These are phyloP conservation scores for Papilio polyxenes DNA, from an alignment of 1,140 invertebrate genomes.

Conservation along the genomic window DNA sequence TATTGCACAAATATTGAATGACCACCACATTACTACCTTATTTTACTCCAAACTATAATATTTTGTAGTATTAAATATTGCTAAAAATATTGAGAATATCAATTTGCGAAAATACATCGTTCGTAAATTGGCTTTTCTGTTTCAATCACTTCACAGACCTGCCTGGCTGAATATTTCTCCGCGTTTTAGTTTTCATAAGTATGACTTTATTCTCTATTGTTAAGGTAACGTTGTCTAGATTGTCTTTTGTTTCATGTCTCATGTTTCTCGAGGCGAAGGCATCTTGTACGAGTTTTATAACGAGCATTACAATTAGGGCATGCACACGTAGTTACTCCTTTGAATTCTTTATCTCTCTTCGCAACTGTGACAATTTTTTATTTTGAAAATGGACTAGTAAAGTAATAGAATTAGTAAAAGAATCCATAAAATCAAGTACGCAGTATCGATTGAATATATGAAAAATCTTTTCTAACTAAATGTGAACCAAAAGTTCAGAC, in stretches of 20 bases:
- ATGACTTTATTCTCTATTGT: slow-evolving; percentile 4
- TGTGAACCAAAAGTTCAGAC: neutral
- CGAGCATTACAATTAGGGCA: neutral
- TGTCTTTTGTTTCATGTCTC: slow-evolving; percentile 17
- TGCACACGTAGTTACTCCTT: neutral
- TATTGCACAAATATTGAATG: neutral
- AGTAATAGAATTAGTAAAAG: no score
- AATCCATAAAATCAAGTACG: no score
- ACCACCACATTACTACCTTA: neutral
- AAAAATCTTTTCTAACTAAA: no score
- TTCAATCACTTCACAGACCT: neutral
- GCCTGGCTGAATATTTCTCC: neutral
- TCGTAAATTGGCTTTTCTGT: neutral
- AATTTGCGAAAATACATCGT: neutral
- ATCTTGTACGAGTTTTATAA: slow-evolving; percentile 10
- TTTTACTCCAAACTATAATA: neutral
- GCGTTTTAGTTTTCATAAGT: neutral
- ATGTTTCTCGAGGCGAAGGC: neutral
- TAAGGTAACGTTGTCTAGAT: neutral
- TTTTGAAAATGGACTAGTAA: no score
- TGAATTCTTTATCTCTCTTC: neutral
- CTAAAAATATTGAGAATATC: neutral
- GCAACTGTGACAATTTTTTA: neutral
- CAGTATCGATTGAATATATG: no score
- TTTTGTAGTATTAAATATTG: neutral